These are phyloP conservation scores for Xanthostigma xanthostigma DNA, from an alignment of 2,888 invertebrate genomes.

Conservation along the genomic window DNA sequence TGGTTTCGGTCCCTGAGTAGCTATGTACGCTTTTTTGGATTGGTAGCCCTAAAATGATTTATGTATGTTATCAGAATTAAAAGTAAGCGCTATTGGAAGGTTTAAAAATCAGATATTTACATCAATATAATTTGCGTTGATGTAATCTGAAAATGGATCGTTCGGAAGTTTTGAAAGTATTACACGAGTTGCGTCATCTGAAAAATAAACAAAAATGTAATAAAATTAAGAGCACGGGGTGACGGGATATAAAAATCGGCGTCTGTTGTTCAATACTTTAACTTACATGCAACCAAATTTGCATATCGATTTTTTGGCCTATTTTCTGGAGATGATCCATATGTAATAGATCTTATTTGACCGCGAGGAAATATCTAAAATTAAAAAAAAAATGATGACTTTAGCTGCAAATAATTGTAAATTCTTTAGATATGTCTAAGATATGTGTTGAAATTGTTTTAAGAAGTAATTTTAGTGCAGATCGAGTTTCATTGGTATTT, in stretches of 20 bases:
- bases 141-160: slow-evolving; percentile 31
- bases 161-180: slow-evolving; percentile 24
- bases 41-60: slow-evolving; percentile 17
- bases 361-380: slow-evolving; percentile 27
- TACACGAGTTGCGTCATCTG: slow-evolving; percentile 35
- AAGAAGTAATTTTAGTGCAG: too few relatives aligned
- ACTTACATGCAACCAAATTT: slow-evolving; percentile 32
- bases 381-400: neutral
- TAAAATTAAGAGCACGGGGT: neutral
- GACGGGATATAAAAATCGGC: too few relatives aligned
- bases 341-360: slow-evolving; percentile 24
- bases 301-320: slow-evolving; percentile 31
- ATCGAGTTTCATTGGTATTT: too few relatives aligned
- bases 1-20: slow-evolving; percentile 26
- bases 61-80: too few relatives aligned
- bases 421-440: too few relatives aligned
- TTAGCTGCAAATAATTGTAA: too few relatives aligned
- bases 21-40: slow-evolving; percentile 21
- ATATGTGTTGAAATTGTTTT: too few relatives aligned
- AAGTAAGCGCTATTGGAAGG: too few relatives aligned
- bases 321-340: slow-evolving; percentile 25
- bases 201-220: slow-evolving; percentile 12
- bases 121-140: slow-evolving; percentile 36
- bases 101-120: slow-evolving; percentile 21
- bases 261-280: too few relatives aligned